Evolutionary conservation across 2,888 invertebrate species (phyloP), one percentile per base, ranked within the genome.

Genomic region (Acanthopleura granulata): DNA sequence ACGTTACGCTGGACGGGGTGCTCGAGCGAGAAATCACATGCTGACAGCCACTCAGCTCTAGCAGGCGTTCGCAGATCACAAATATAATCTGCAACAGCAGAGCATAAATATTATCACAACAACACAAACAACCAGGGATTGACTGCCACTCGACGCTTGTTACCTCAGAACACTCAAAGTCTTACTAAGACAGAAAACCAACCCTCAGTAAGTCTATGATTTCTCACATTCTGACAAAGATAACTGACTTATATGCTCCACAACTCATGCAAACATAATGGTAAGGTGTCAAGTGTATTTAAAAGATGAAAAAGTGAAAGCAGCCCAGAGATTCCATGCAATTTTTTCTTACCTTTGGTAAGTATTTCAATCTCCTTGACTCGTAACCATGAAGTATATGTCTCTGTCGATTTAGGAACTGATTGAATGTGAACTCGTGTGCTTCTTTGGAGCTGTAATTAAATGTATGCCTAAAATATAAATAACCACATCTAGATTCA

Each of bases 381-480:
- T 96, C 95, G 79, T 94, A 93, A 0, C 96, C 96, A 85, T 96
- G 96, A 1, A 96, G 91, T 1, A 94, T 92, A 1, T 94, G 93
- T 80, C 93, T 91, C 86, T 96, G 96, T 81, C 94, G 91, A 81
- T 93, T 93, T 74, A 96, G 90, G 87, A 93, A 94, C 83, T 94
- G 93, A 3, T 93, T 92, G 27, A 96, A 91, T 0, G 94, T 94
- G 88, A 95, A 94, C 83, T 94, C 94, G 73, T 82, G 40, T 80
- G 49, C 77, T 80, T 40, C 40, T 61, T 61, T n/a, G n/a, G 25
- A 61, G 25, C 25, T 61, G 25, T 11, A 61, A 61, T 22, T 25
- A 61, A 61, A 61, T 61, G 25, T 11, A 61, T 61, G 11, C 3
- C 61, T 6, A 22, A 61, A 6, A 61, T 25, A 61, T 25, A 12